phyloP scores from a whole-genome alignment of 2,888 invertebrate species.

The Catocala fraxini region DNA sequence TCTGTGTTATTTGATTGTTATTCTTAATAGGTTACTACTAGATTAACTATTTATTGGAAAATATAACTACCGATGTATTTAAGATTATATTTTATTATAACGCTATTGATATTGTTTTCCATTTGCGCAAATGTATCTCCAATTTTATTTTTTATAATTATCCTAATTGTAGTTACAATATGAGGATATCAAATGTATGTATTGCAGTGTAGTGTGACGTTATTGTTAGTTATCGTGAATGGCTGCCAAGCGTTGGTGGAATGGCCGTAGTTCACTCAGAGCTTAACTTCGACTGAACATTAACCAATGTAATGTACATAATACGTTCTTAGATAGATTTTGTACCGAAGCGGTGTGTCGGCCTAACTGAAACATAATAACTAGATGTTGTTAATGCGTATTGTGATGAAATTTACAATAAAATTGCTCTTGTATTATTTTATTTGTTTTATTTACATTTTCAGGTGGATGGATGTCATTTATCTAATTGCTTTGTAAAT shows the following conservation, averaged over 20 bases:
- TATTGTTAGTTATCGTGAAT: slow-evolving; percentile 36
- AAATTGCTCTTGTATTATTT: slow-evolving; percentile 62
- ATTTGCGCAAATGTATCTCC: slow-evolving; percentile 31
- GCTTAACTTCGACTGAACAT: slow-evolving; percentile 53
- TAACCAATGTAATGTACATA: slow-evolving; percentile 64
- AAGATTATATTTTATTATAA: slow-evolving; percentile 38
- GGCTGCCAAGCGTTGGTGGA: slow-evolving; percentile 69
- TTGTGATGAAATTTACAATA: slow-evolving; percentile 69
- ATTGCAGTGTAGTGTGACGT: slow-evolving; percentile 33
- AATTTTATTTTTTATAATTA: neutral
- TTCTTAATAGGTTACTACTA: slow-evolving; percentile 54
- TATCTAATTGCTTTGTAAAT: neutral
- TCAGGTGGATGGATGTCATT: neutral
- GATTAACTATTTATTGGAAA: slow-evolving; percentile 65
- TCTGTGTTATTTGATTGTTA: slow-evolving; percentile 52
- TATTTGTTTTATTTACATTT: slow-evolving; percentile 47
- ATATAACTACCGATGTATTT: slow-evolving; percentile 47
- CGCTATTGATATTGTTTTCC: slow-evolving; percentile 41
- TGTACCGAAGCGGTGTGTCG: slow-evolving; percentile 62
- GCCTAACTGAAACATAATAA: slow-evolving; percentile 69
- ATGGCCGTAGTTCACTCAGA: slow-evolving; percentile 36
- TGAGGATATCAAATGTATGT: slow-evolving; percentile 38
- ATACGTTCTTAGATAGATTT: slow-evolving; percentile 65
- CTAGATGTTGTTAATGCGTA: slow-evolving; percentile 67
- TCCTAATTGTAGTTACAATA: slow-evolving; percentile 5